These are phyloP conservation scores for Poeciliopsis prolifica DNA, from an alignment of 2,113 vertebrate genomes.

Conservation along the genomic window DNA sequence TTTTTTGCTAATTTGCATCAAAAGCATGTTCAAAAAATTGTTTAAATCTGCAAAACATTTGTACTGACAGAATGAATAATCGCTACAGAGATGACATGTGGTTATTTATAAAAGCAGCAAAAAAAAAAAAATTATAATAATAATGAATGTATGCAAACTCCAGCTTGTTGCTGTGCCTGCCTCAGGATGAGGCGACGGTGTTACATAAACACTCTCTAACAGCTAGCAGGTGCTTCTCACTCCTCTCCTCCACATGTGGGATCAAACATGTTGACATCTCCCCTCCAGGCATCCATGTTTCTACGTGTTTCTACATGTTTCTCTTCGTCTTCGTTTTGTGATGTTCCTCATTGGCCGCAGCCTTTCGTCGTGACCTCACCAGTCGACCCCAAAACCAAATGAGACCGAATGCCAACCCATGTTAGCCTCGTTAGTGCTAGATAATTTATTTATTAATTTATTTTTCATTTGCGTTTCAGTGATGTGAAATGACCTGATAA, in stretches of 20 bases:
- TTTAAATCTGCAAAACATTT: background rate
- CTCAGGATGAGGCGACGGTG: constrained; percentile 29
- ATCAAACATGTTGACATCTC: background rate
- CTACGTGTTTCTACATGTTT: background rate
- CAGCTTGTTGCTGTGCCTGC: background rate
- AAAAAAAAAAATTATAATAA: background rate
- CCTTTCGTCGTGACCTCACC: constrained; percentile 19
- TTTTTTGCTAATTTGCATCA: background rate
- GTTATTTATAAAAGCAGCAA: background rate
- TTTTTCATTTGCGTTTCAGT: too few species aligned
- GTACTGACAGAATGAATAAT: background rate
- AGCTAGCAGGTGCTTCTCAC: constrained; percentile 32
- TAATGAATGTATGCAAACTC: background rate
- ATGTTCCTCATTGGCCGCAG: constrained; percentile 10
- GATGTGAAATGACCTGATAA: background rate
- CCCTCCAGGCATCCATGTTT: background rate
- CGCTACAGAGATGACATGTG: constrained; percentile 2
- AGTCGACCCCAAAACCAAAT: constrained; percentile 13
- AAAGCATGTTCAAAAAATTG: background rate
- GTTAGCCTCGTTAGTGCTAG: constrained; percentile 6
- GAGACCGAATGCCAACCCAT: constrained; percentile 1
- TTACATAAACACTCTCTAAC: constrained; percentile 29
- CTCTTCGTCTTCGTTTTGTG: background rate
- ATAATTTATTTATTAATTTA: background rate
- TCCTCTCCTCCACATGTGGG: too few species aligned